Base-by-base conservation (phyloP, 2,888 invertebrate species). In the Eledone cirrhosa region DNA sequence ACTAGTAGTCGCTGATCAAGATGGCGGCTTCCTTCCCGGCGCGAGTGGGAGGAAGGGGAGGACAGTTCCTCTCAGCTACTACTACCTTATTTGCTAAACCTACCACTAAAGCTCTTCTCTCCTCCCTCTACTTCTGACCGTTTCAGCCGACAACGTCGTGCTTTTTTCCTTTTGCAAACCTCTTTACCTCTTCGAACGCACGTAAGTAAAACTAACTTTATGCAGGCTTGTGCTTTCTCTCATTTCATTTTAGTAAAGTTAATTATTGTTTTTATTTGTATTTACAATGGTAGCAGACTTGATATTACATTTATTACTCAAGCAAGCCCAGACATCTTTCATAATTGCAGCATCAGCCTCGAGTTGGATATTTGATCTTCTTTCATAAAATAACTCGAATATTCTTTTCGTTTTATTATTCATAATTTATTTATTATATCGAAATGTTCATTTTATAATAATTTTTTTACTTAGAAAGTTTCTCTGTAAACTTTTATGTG, bases 11-110 rank as follows among this genome's bases (percentile, higher is more conserved):
- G 41, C 41, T 41, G 41, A 41, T 72, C 72, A 72, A 72, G 72
- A 72, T 72, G 72, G 72, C 72, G 72, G 72, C 72, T 41, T 72
- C 72, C 72, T 72, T 72, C 72, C 72, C 72, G 72, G 72, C 41
- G 33, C 41, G 72, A 33, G 72, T 72, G 22, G 72, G 33, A 19
- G 41, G 33, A 72, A 24, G 72, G 41, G 72, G 33, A 41, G 41
- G 41, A 8, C 41, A 41, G 41, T 41, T 33, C 33, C n/a, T 24
- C 3, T 1, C 69, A 11, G 22, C 31, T 69, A 31, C 72, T 72
- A 13, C 72, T 41, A n/a, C 72, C 22, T 72, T 16, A 27, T 63
- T 63, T 63, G 11, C 63, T 63, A 16, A 24, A 24, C 63, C 63
- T 63, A 11, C 27, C 22, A n/a, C 63, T n/a, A n/a, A 13, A 13